Evolutionary conservation across 2,113 vertebrate species (phyloP).

Genomic region (Coturnix japonica): DNA sequence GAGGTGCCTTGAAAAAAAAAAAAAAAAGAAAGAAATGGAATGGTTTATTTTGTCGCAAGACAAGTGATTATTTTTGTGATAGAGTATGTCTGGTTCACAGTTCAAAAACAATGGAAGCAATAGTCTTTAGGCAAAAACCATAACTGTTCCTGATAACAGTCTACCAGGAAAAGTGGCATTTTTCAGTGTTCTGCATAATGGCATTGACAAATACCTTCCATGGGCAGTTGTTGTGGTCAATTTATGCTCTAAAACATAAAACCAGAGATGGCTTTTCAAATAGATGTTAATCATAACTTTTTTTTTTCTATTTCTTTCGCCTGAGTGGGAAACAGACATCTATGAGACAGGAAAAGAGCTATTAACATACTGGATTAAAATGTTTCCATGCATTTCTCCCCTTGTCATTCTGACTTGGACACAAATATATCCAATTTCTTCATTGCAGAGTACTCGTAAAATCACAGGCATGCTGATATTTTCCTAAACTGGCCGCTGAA

Average conservation of each 20-base stretch:
- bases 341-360: background rate
- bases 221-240: background rate
- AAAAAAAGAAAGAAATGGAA: conserved; percentile 50
- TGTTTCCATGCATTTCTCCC: conserved; percentile 30
- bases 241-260: conserved; percentile 26
- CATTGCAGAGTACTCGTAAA: background rate
- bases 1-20: conserved; percentile 60
- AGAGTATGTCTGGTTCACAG: conserved; percentile 55
- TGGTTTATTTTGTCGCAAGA: conserved; percentile 45
- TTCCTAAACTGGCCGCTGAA: background rate
- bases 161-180: background rate
- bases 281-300: background rate
- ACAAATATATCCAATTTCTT: conserved; percentile 23
- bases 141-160: conserved; percentile 22
- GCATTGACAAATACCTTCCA: conserved; percentile 49
- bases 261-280: conserved; percentile 31
- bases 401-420: conserved; percentile 12
- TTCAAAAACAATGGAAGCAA: conserved; percentile 60
- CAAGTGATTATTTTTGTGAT: conserved; percentile 64
- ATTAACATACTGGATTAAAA: conserved; percentile 31
- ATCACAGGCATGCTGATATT: background rate
- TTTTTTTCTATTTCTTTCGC: conserved; percentile 22
- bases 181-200: conserved; percentile 38
- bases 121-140: conserved; percentile 38
- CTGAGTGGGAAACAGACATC: background rate